phyloP scores from a whole-genome alignment of 2,797 vertebrate species.

The Gambelia wislizenii region DNA sequence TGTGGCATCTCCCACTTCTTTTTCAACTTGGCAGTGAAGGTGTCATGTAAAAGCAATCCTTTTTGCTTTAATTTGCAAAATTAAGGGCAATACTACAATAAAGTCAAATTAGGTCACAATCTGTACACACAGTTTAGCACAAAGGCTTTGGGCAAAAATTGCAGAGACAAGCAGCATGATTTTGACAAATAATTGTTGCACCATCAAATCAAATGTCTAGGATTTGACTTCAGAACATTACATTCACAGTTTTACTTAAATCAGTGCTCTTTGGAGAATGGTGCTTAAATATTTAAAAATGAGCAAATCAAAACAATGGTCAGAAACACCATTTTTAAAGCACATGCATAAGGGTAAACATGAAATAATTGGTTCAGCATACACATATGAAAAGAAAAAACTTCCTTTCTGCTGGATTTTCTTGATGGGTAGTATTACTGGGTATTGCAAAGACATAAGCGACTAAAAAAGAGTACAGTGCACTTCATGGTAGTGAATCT shows the following conservation, averaged over 20 bases:
- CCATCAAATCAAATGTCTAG: not conserved
- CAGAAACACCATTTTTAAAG: slow-evolving; percentile 57
- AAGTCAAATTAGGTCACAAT: not conserved
- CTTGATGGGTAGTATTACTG: slow-evolving; percentile 49
- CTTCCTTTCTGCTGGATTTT: slow-evolving; percentile 41
- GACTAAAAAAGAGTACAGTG: slow-evolving; percentile 43
- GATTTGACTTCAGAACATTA: not conserved
- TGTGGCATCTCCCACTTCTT: not conserved
- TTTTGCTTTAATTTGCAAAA: not conserved
- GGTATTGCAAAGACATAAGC: slow-evolving; percentile 44
- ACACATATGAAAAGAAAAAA: slow-evolving; percentile 43
- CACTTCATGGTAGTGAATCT: slow-evolving; percentile 37
- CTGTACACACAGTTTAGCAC: not conserved
- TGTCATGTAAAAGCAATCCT: not conserved
- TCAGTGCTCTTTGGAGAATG: not conserved
- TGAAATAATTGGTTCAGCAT: slow-evolving; percentile 49
- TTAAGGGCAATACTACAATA: not conserved
- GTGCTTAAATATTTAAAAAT: not conserved
- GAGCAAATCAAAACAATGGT: slow-evolving; percentile 60
- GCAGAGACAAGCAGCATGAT: not conserved
- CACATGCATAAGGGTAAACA: not conserved
- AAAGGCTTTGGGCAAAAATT: not conserved
- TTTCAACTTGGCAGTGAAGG: not conserved
- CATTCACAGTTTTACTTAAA: not conserved
- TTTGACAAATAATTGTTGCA: not conserved